phyloP scores from a whole-genome alignment of 2,113 vertebrate species.

The Cephalopholis sonnerati region DNA sequence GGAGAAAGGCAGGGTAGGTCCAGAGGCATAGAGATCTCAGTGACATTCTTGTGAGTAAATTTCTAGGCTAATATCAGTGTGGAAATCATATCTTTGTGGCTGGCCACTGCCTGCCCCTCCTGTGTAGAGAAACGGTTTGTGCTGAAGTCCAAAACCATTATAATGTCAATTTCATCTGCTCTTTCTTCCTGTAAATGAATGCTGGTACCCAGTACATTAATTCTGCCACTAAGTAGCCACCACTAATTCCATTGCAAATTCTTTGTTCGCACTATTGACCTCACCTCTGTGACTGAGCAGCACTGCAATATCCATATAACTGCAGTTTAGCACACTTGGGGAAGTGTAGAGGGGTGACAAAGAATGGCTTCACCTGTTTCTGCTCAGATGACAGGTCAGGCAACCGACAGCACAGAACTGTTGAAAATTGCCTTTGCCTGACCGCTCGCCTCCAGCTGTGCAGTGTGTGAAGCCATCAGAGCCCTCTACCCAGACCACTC shows the following conservation, averaged over 20 bases:
- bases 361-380: slow-evolving; percentile 46
- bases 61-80: slow-evolving; percentile 26
- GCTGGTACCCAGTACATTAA: slow-evolving; percentile 17
- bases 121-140: slow-evolving; percentile 10
- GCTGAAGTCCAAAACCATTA: slow-evolving; percentile 21
- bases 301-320: slow-evolving; percentile 27
- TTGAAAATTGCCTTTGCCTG: slow-evolving; percentile 42
- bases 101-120: slow-evolving; percentile 8
- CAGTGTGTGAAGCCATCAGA: slow-evolving; percentile 48
- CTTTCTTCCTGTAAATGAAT: slow-evolving; percentile 28
- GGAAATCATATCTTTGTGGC: slow-evolving; percentile 31
- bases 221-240: slow-evolving; percentile 20
- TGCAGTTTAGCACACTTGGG: slow-evolving; percentile 51
- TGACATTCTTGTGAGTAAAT: slow-evolving; percentile 49
- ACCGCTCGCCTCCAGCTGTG: slow-evolving; percentile 47
- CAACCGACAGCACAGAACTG: slow-evolving; percentile 19
- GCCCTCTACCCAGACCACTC: slow-evolving; percentile 33
- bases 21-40: slow-evolving; percentile 36
- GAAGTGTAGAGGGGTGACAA: slow-evolving; percentile 24
- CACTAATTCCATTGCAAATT: slow-evolving; percentile 45
- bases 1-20: slow-evolving; percentile 49
- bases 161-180: slow-evolving; percentile 18
- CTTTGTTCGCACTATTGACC: slow-evolving; percentile 42
- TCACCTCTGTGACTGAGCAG: slow-evolving; percentile 35
- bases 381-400: slow-evolving; percentile 53